Evolutionary conservation across 2,113 vertebrate genomes (phyloP).

Genomic region (Panurus biarmicus): DNA sequence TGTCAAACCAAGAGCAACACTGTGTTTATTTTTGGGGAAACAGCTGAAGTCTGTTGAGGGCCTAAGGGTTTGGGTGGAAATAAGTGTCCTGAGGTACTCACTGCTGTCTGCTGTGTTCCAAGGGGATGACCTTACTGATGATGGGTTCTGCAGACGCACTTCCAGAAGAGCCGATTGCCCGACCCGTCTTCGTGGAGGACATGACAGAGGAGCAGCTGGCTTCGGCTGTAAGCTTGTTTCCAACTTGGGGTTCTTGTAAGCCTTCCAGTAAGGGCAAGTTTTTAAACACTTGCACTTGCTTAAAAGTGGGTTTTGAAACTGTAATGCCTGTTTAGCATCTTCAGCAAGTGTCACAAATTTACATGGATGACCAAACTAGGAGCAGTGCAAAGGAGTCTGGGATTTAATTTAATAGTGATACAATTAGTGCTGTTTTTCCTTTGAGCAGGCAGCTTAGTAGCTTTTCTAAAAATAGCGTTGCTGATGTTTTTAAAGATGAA

Average conservation of each 20-base stretch:
- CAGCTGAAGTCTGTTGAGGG: background rate
- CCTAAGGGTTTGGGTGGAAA: background rate
- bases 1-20: background rate
- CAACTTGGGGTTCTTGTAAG: background rate
- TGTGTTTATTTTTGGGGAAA: background rate
- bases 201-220: constrained; percentile 99
- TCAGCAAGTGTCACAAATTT: background rate
- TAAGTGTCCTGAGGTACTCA: background rate
- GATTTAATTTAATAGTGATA: background rate
- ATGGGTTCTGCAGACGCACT: constrained; percentile 96
- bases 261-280: background rate
- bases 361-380: fast-evolving
- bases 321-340: background rate
- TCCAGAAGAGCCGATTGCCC: constrained; percentile 86
- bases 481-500: background rate
- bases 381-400: background rate
- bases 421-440: background rate
- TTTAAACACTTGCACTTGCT: background rate
- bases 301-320: background rate
- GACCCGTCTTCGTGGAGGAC: constrained; percentile 95
- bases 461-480: background rate
- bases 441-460: background rate
- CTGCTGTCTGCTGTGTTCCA: background rate
- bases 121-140: constrained; percentile 98
- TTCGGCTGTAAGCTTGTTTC: constrained; percentile 83